Base-by-base conservation (phyloP, 2,888 invertebrate species). In the Leucophora obtusa region DNA sequence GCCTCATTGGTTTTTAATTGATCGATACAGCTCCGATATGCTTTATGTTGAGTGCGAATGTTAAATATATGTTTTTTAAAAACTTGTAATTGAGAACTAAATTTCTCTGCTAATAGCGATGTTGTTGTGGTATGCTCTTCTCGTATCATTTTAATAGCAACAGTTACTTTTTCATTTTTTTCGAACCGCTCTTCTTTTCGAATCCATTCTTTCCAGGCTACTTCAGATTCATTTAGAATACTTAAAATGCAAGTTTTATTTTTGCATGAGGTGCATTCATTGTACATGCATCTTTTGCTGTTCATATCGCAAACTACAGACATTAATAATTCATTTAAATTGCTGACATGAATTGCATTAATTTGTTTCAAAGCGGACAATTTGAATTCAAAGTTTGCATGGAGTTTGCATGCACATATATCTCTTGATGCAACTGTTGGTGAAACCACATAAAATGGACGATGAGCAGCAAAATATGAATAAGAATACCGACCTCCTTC, bases 301-400 rank as follows among this genome's bases (percentile, higher is more conserved):
- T 69, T 69, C 58, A 69, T 69, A 69, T 69, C 58, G 69, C 69
- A 69, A 69, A 56, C 69, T 69, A 69, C 69, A 69, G 58, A 69
- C 69, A 69, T 69, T 69, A 69, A 69, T 58, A 69, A 69, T 69
- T 69, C 69, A 69, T 69, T 69, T 69, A 69, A 69, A 69, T 69
- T 69, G 69, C 69, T 69, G 56, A 69, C 69, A 69, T 69, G 69
- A 47, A 28, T 69, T 69, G 58, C 69, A 69, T 69, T 69, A 69
- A 28, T 28, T 28, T 28, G 56, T 56, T 68, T 68, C 56, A 68
- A 68, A 68, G 68, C 68, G 68, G 56, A 68, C 56, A 68, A 68
- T 68, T 68, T 68, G 43, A 68, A 68, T 68, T 68, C 56, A 68
- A 68, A 68, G 56, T 56, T 68, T 68, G 51, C 33, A 68, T 68